phyloP scores from a whole-genome alignment of 2,888 invertebrate genomes.

The Hirtodrosophila trivittata region DNA sequence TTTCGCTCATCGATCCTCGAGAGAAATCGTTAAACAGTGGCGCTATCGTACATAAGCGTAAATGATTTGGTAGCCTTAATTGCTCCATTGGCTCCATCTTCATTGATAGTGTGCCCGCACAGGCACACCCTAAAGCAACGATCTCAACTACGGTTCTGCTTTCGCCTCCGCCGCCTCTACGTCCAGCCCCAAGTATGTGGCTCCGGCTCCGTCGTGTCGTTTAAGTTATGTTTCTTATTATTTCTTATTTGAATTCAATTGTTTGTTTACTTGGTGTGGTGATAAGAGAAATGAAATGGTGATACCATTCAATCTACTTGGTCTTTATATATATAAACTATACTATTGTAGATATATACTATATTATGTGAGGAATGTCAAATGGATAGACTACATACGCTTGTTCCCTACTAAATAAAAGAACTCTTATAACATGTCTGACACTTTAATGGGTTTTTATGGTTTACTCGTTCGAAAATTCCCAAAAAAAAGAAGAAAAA shows the following conservation, averaged over 20 bases:
- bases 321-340: constrained; percentile 9
- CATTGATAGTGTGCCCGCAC: constrained; percentile 19
- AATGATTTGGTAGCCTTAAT: constrained; percentile 21
- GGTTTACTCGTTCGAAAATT: constrained; percentile 8
- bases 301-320: no score
- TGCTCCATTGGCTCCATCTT: constrained; percentile 35
- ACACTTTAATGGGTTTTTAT: constrained; percentile 34
- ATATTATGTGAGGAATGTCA: not conserved
- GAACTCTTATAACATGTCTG: constrained; percentile 1
- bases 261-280: constrained; percentile 44
- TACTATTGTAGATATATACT: not conserved
- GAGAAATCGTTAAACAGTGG: no score
- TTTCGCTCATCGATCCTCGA: no score
- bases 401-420: no score
- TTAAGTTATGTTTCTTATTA: constrained; percentile 12
- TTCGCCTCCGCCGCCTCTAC: no score
- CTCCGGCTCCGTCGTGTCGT: not conserved
- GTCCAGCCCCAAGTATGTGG: no score
- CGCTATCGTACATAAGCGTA: no score
- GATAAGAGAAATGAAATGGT: constrained; percentile 36
- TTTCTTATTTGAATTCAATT: constrained; percentile 38
- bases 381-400: not conserved
- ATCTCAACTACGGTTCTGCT: not conserved
- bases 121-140: no score
- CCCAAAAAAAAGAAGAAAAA: not conserved